phyloP scores from a whole-genome alignment of 2,113 vertebrate species.

The Eidolon helvum region DNA sequence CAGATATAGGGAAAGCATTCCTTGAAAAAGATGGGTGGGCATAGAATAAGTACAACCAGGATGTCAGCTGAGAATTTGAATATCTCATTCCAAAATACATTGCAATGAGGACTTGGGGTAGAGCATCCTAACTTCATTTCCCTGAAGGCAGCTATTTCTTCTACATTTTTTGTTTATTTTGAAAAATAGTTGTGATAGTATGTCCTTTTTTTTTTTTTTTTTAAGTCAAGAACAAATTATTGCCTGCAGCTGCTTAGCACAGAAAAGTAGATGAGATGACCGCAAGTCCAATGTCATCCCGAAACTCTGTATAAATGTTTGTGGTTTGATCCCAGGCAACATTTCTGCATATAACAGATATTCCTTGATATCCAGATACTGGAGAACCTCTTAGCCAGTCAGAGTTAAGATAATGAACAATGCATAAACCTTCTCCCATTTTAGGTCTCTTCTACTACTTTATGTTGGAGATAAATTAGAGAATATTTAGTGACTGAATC shows the following conservation, averaged over 20 bases:
- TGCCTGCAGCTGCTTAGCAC: neutral
- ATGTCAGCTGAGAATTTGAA: neutral
- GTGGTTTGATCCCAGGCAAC: neutral
- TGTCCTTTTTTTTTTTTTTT: neutral
- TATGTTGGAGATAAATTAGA: neutral
- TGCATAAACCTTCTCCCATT: neutral
- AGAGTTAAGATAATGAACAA: neutral
- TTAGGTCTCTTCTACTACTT: slow-evolving; percentile 1
- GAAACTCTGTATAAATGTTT: neutral
- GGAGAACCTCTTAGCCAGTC: neutral
- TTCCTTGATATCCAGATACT: neutral
- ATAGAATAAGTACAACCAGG: neutral
- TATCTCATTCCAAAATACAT: neutral
- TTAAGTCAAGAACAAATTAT: neutral
- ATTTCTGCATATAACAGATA: neutral
- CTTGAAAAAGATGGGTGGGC: neutral
- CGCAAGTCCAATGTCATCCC: neutral
- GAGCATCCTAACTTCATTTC: neutral
- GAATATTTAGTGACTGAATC: slow-evolving; percentile 11
- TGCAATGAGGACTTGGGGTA: neutral
- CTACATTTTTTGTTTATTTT: neutral
- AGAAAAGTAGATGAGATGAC: neutral
- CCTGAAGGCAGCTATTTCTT: neutral
- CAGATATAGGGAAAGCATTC: neutral
- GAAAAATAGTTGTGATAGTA: neutral